Conservation (phyloP, 2,113 vertebrate genomes). For the Lepidothrix coronata region DNA sequence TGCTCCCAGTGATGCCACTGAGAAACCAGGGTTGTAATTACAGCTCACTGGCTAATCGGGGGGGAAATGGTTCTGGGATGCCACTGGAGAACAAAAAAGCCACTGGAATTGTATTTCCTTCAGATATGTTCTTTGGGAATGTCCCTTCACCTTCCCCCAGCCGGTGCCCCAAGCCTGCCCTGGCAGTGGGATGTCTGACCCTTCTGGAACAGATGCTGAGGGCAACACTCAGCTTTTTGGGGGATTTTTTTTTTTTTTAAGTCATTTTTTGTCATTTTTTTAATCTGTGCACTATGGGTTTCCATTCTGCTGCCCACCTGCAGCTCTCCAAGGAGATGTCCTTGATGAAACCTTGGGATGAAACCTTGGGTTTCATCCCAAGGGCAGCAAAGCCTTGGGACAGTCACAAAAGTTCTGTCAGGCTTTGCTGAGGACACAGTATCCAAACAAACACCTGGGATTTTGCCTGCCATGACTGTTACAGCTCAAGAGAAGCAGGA, state of each 20-base stretch:
- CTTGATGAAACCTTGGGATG: background rate
- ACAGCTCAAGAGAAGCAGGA: accelerated
- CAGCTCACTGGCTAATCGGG: background rate
- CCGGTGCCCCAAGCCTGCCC: accelerated
- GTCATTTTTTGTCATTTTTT: accelerated
- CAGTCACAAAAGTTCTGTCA: accelerated
- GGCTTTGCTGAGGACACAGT: background rate
- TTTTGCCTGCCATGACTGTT: background rate
- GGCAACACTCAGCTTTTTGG: background rate
- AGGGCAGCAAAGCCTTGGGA: background rate
- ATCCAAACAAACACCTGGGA: accelerated
- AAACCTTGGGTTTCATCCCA: background rate
- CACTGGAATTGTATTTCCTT: accelerated
- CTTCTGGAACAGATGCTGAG: background rate
- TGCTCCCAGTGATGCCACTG: background rate
- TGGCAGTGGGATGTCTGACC: accelerated
- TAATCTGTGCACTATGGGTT: background rate
- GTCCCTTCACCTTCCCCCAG: background rate
- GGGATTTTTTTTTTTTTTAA: too few relatives aligned
- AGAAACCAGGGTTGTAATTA: accelerated
- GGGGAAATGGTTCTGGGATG: too few relatives aligned
- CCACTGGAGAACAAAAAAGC: background rate
- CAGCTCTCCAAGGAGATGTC: background rate
- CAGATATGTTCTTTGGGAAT: background rate
- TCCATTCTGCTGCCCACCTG: background rate